Evolutionary conservation across 2,797 vertebrate genomes (phyloP).

Genomic region (Myotis myotis): DNA sequence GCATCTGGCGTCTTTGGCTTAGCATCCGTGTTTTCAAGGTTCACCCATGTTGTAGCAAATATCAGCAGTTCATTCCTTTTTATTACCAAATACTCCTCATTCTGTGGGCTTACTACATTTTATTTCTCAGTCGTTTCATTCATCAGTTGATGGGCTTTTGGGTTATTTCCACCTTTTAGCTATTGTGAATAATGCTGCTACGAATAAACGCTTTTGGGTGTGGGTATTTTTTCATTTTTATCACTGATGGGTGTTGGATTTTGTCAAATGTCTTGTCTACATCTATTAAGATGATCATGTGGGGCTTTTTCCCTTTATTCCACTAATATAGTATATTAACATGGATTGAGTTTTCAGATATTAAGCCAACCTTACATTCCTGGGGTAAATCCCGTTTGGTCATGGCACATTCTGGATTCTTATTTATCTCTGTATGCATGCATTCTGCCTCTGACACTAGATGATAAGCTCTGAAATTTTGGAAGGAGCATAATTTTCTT

Average conservation of each 20-base stretch:
- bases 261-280: neutral
- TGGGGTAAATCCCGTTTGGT: neutral
- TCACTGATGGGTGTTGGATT: neutral
- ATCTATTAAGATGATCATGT: neutral
- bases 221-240: neutral
- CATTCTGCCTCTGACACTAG: neutral
- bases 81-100: neutral
- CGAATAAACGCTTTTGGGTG: neutral
- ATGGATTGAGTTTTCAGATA: neutral
- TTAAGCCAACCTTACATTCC: neutral
- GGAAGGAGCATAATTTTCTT: neutral
- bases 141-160: neutral
- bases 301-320: neutral
- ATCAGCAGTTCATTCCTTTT: neutral
- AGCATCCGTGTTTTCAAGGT: neutral
- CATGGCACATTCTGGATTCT: neutral
- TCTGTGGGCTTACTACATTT: neutral
- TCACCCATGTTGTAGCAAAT: neutral
- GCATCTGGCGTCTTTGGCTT: neutral
- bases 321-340: neutral
- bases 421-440: neutral
- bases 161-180: neutral
- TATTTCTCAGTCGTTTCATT: neutral
- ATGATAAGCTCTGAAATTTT: conserved; percentile 7
- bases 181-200: neutral